Evolutionary conservation across 2,888 invertebrate genomes (phyloP), one percentile per base, ranked within the genome.

Genomic region (Nymphalis polychloros): DNA sequence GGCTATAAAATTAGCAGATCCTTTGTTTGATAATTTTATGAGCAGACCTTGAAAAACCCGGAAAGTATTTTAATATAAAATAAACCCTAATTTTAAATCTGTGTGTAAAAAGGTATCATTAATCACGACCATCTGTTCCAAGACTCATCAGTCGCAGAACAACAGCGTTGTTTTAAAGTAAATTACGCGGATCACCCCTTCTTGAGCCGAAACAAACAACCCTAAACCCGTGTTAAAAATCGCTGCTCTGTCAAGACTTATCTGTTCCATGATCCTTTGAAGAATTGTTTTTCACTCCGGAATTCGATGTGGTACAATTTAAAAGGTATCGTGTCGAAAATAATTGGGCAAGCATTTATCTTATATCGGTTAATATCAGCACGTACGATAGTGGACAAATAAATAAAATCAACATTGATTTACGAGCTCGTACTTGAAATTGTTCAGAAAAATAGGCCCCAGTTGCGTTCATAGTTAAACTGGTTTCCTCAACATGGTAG

Each of bases 221-320:
- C 67, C 68, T 68, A 69, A 62, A 59, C 63, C 70, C 68, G 65
- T 68, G 76, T 75, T 75, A 76, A 76, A 78, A 77, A 77, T 78
- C 74, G 77, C 75, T 76, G 71, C 72, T 68, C 75, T 71, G 72
- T 73, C 72, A 69, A 52, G 75, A 77, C 74, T 78, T 75, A 77
- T 75, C 75, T 74, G 64, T 68, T 71, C 64, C 64, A 62, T 75
- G 72, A 77, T 77, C 76, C 77, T 71, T 75, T 76, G 76, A 77
- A 70, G 74, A 71, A 78, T 78, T 72, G 75, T 67, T 70, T 72
- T 72, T 71, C 72, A 46, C 52, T 35, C 35, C 20, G 35, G n/a
- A 31, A 7, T 31, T 35, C 20, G 17, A 41, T 10, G 6, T 41
- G 62, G 50, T 20, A 23, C 20, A 63, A 52, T 41, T 41, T 41